Base-by-base conservation (phyloP, 2,888 invertebrate genomes). In the Drosophila paranaensis region DNA sequence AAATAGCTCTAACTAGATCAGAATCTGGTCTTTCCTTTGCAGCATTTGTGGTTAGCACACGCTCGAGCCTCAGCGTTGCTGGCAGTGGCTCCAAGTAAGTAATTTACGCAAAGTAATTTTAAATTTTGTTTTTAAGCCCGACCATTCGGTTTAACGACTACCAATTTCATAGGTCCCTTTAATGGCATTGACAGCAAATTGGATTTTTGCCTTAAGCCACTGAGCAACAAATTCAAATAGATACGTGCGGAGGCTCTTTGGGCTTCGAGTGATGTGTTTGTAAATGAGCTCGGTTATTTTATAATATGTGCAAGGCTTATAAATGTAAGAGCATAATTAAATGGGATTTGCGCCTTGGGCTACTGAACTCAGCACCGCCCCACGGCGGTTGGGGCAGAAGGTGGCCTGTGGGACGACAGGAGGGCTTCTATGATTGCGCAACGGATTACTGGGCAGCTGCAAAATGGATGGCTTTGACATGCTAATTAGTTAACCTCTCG, bases 391-490 rank as follows among this genome's bases (percentile, higher is more conserved):
- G 6, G 2, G 10, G 42, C 25, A 27, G 14, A 14, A 40, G 60
- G 51, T 20, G 57, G 53, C 50, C 35, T 43, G 16, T 33, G 5
- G n/a, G 11, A 30, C 43, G 45, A 43, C 39, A 33, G 42, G 57
- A 42, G 45, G 54, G 54, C 27, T 54, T 40, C 20, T 35, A 54
- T 62, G 63, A 61, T 78, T 63, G 60, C 60, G 55, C 50, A 54
- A 65, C 71, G 68, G 53, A 62, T 65, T 71, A 63, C 62, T 55
- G 67, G 62, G 64, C 62, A 69, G 54, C 51, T 68, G 74, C 63
- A 64, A 84, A 83, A 83, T 83, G 72, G 79, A 83, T 88, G 89
- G 74, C 87, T 84, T 89, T 88, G 84, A 88, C 84, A 88, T 84
- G 84, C 74, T 89, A 89, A 84, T 84, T 84, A 86, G 87, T 81